Evolutionary conservation across 1,140 invertebrate species (phyloP), one percentile per base, ranked within the genome.

Genomic region (Phymorhynchus buccinoides): DNA sequence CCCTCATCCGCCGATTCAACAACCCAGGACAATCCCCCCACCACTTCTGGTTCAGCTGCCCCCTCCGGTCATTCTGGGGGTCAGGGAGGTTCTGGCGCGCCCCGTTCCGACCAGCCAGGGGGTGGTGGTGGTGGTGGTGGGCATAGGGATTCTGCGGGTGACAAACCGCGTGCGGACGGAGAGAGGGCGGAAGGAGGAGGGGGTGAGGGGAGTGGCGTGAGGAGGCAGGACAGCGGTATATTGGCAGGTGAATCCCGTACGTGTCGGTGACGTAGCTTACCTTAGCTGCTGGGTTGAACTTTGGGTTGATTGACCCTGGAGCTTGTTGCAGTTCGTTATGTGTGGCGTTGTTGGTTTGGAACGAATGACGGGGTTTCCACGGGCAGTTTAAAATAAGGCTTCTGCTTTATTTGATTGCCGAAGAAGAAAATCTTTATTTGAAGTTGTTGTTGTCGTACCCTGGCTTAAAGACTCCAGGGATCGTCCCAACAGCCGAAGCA

Each of bases 171-270:
- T 9, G 32, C n/a, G 27, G 75, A 56, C 9, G 77, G 42, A 16
- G 77, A 52, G 77, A 52, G 37, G 22, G 27, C 39, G 14, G 75
- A 12, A 18, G 80, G 80, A 14, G 56, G 41, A 39, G 66, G 56
- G 22, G 56, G 16, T 1, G 44, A 48, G 44, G 18, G 44, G 7
- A 18, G 44, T 48, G 44, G n/a, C 35, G 52, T 71, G 39, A 82
- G 80, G 56, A 4, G 80, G 80, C 80, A 79, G 77, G 77, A 79
- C 27, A 52, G 77, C 27, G 52, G 18, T 27, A 6, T 30, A 62
- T 14, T 62, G 14, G 6, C 75, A 85, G 84, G 84, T 85, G 84
- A 85, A 16, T 79, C 44, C 30, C 84, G 84, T 85, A 85, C 75
- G 84, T 85, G 84, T 79, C 73, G 30, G 39, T 52, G 83, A 42